phyloP scores from a whole-genome alignment of 2,113 vertebrate species.

The Zosterops lateralis region DNA sequence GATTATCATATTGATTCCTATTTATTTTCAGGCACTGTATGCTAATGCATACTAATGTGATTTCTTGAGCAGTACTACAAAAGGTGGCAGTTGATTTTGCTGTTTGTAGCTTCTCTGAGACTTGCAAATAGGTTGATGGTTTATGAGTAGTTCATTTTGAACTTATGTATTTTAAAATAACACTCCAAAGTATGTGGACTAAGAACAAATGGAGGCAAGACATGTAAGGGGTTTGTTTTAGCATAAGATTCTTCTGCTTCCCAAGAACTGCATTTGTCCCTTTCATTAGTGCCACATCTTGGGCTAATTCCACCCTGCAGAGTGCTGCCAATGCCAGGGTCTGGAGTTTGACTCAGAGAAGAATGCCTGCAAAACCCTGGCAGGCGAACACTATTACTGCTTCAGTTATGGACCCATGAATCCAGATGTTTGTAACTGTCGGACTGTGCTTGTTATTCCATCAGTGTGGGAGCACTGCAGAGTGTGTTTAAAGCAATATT shows the following conservation, averaged over 20 bases:
- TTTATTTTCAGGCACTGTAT: background rate
- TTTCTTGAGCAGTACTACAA: background rate
- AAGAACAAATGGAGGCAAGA: background rate
- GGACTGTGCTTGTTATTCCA: slow-evolving; percentile 31
- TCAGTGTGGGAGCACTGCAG: slow-evolving; percentile 3
- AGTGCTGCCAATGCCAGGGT: background rate
- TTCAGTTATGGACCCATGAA: slow-evolving; percentile 17
- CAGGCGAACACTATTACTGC: background rate
- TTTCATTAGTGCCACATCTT: slow-evolving; percentile 27
- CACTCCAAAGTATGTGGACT: background rate
- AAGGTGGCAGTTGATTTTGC: background rate
- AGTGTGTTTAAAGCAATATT: slow-evolving; percentile 2
- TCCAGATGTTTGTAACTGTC: slow-evolving; percentile 50
- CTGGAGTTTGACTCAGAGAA: slow-evolving; percentile 25
- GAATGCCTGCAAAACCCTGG: slow-evolving; percentile 27
- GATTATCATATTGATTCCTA: background rate
- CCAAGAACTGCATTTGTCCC: background rate
- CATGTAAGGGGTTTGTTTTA: background rate
- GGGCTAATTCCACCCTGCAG: background rate
- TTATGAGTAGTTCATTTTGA: background rate
- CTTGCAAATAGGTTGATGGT: background rate
- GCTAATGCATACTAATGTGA: background rate
- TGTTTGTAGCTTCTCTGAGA: background rate
- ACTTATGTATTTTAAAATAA: background rate
- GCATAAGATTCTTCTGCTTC: background rate